phyloP scores from a whole-genome alignment of 1,140 invertebrate species.

The Platyura marginata region DNA sequence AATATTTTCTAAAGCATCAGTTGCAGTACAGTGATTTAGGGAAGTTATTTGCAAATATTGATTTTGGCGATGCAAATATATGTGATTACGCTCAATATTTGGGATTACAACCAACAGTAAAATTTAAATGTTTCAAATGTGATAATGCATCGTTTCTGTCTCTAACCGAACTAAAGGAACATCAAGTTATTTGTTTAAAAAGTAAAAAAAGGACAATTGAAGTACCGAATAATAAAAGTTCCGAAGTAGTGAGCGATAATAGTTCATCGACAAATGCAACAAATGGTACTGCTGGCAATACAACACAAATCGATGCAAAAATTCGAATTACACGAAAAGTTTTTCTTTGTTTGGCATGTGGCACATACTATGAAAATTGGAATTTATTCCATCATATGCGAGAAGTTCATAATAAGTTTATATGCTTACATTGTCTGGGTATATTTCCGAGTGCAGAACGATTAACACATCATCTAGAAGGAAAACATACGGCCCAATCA shows the following conservation, averaged over 20 bases:
- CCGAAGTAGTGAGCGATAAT: constrained; percentile 2
- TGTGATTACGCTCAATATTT: constrained; percentile 48
- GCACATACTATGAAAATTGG: constrained; percentile 65
- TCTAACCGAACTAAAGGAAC: constrained; percentile 36
- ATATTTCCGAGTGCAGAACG: constrained; percentile 62
- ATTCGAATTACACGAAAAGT: constrained; percentile 45
- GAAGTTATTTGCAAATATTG: background rate
- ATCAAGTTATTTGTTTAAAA: constrained; percentile 34
- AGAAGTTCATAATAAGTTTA: constrained; percentile 53
- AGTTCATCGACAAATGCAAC: constrained; percentile 6
- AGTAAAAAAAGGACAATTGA: constrained; percentile 23
- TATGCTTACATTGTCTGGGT: constrained; percentile 59
- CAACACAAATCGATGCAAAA: constrained; percentile 16
- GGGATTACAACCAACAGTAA: constrained; percentile 40
- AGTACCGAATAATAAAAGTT: constrained; percentile 14
- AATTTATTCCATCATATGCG: constrained; percentile 65
- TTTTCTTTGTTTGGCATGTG: constrained; percentile 56
- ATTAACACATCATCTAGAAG: constrained; percentile 48
- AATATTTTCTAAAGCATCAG: background rate
- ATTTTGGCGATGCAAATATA: background rate
- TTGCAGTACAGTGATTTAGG: background rate
- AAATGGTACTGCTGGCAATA: constrained; percentile 7
- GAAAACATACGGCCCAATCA: constrained; percentile 53
- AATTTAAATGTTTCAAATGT: constrained; percentile 47
- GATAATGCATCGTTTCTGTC: constrained; percentile 36